Conservation (phyloP, 2,797 vertebrate genomes). For the Paratrypauchen microcephalus region DNA sequence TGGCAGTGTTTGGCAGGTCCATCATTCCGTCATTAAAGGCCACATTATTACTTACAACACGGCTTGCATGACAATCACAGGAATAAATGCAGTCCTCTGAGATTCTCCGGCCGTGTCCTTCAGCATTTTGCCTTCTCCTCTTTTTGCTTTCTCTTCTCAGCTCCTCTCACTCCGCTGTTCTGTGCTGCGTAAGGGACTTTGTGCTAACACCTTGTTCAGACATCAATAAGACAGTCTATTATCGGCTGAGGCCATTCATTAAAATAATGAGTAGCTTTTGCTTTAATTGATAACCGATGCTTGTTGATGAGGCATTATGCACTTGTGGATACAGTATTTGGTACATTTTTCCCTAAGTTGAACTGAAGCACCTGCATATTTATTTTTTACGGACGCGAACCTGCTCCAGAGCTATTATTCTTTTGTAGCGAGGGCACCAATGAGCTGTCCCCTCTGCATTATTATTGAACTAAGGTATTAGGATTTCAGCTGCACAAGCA, state of each 20-base stretch:
- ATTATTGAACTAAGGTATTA: constrained; percentile 95
- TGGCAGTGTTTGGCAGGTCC: constrained; percentile 98
- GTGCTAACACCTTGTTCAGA: constrained; percentile 66
- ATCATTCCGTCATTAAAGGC: constrained; percentile 99
- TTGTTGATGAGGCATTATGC: constrained; percentile 76
- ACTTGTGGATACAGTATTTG: constrained; percentile 73
- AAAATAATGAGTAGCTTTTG: constrained; percentile 75
- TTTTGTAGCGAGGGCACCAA: constrained; percentile 66
- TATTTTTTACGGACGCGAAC: constrained; percentile 64
- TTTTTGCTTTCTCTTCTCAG: constrained; percentile 58
- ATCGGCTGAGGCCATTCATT: constrained; percentile 72
- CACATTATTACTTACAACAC: constrained; percentile 99
- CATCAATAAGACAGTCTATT: constrained; percentile 71
- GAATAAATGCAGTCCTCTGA: constrained; percentile 79
- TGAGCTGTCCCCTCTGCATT: constrained; percentile 85
- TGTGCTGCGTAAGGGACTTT: constrained; percentile 62
- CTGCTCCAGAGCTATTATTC: constrained; percentile 69
- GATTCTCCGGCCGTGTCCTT: constrained; percentile 78
- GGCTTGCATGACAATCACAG: constrained; percentile 97
- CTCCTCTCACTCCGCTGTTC: constrained; percentile 61
- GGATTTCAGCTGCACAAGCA: constrained; percentile 96
- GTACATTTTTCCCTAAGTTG: constrained; percentile 60
- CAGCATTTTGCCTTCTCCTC: constrained; percentile 55
- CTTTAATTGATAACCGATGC: constrained; percentile 78
- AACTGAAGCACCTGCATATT: constrained; percentile 70